Conservation (phyloP, 1,140 invertebrate genomes). For the Aphelenchoides besseyi region DNA sequence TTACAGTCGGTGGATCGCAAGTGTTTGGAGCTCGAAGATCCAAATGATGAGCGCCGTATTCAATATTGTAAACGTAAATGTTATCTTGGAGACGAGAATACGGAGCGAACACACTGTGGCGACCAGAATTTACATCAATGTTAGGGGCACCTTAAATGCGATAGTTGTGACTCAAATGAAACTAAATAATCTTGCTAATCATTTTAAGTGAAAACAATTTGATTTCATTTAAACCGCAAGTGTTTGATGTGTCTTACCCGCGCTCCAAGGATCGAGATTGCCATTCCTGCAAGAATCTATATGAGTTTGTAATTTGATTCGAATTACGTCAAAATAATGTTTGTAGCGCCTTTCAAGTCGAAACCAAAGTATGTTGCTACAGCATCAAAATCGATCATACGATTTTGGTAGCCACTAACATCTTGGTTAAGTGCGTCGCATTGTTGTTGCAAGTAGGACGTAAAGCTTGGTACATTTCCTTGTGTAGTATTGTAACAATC, state of each 20-base stretch:
- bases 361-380: constrained; percentile 78
- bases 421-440: constrained; percentile 72
- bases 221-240: too few species aligned
- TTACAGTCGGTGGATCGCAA: background rate
- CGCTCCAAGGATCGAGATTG: constrained; percentile 83
- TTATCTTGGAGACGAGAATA: too few species aligned
- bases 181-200: too few species aligned
- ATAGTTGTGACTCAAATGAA: too few species aligned
- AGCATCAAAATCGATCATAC: constrained; percentile 71
- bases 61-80: constrained; percentile 3
- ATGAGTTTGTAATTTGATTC: constrained; percentile 13
- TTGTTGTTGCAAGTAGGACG: too few species aligned
- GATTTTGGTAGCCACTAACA: constrained; percentile 38
- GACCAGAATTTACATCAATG: too few species aligned
- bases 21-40: background rate
- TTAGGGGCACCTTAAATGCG: too few species aligned
- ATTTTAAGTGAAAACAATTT: too few species aligned
- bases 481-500: constrained; percentile 39
- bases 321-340: constrained; percentile 81
- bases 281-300: constrained; percentile 73
- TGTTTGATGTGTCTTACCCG: constrained; percentile 70
- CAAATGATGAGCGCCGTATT: background rate
- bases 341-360: constrained; percentile 72
- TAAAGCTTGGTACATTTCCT: too few species aligned
- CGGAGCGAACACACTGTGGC: too few species aligned